phyloP scores from a whole-genome alignment of 2,113 vertebrate species.

The Solea senegalensis region DNA sequence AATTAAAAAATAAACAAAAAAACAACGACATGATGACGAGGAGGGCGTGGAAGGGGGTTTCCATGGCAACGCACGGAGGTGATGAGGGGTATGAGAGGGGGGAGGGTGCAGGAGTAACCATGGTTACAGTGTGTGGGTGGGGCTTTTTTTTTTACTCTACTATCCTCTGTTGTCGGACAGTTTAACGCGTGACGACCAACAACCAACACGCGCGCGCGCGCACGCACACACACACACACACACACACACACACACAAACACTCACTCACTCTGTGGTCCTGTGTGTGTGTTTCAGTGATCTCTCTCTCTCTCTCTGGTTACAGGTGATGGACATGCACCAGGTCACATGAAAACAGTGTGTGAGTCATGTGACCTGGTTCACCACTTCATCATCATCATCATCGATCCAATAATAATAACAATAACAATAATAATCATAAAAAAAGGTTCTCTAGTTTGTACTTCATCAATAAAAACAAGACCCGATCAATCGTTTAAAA shows the following conservation, averaged over 20 bases:
- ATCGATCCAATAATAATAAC: background rate
- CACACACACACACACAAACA: conserved; percentile 15
- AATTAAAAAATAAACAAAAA: conserved; percentile 35
- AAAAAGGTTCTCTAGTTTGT: background rate
- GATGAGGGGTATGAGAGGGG: background rate
- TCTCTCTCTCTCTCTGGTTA: background rate
- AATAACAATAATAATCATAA: too few relatives aligned
- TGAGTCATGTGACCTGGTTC: too few relatives aligned
- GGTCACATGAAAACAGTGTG: background rate
- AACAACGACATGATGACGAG: conserved; percentile 27
- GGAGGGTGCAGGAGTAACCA: conserved; percentile 47
- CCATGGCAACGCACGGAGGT: conserved; percentile 53
- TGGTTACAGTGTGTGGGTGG: conserved; percentile 46
- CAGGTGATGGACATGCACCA: background rate
- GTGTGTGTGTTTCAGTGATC: conserved; percentile 52
- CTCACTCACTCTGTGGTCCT: background rate
- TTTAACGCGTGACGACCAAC: conserved; percentile 48
- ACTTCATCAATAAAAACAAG: background rate
- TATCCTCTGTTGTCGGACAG: conserved; percentile 52
- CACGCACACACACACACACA: conserved; percentile 26
- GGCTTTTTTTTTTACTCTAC: conserved; percentile 27
- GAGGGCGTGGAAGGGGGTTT: background rate
- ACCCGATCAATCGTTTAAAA: background rate
- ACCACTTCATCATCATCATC: background rate
- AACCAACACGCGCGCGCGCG: conserved; percentile 24